Evolutionary conservation across 2,113 vertebrate species (phyloP), one percentile per base, ranked within the genome.

Genomic region (Solenodon paradoxus): DNA sequence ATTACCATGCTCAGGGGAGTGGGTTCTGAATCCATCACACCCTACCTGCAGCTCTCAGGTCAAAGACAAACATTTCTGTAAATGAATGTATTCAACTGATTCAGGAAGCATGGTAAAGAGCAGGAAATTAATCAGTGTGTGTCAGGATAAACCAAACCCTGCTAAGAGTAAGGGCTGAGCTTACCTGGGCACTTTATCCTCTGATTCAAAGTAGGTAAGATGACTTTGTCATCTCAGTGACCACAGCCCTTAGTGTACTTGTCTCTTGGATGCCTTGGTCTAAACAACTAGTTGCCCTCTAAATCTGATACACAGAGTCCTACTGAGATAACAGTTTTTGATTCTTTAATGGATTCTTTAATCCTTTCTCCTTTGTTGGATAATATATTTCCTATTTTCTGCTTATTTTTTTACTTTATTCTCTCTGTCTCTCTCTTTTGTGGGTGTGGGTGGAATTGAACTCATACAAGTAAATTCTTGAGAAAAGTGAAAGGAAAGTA

Each of bases 391-490:
- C 13, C 16, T 5, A 19, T 51, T n/a, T n/a, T n/a, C 22, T 59
- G 8, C 83, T 4, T 38, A 57, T 5, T 26, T 35, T 88, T 42
- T 75, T 32, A 0, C 5, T 75, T 77, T 75, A 68, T 42, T 77
- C 3, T 77, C 11, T n/a, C 2, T 15, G 3, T 8, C 9, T 32
- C 5, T 19, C 1, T 45, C 3, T 22, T 10, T 22, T 32, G 45
- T 64, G 77, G 45, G 5, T 45, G 9, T n/a, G 47, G 20, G 4
- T 11, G 63, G 24, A 13, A 42, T 38, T 16, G 22, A 28, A 42
- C 4, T 79, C 38, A 55, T 61, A 66, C 7, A 71, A 82, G 38
- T 91, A 74, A 20, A 19, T 69, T 75, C n/a, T 91, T 91, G 32
- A 74, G 40, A 59, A 85, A n/a, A 8, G 20, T n/a, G 45, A 75